These are phyloP conservation scores for Anneissia japonica DNA, from an alignment of 35 echinoderm and acorn worm species.

Conservation along the genomic window DNA sequence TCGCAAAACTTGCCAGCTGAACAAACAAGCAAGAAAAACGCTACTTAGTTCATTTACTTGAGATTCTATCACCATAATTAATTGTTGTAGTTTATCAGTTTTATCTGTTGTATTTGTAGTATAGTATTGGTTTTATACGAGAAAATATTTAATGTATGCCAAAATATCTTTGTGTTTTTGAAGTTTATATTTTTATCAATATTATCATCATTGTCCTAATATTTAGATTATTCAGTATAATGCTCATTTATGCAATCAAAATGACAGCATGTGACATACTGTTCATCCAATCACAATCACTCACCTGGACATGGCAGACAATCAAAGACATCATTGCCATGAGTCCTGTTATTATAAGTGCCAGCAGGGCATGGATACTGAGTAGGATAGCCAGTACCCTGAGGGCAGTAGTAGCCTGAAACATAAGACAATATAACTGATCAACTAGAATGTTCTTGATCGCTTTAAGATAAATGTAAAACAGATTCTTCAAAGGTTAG, in stretches of 20 bases:
- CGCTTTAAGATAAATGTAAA: too few species aligned
- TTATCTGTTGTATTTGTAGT: too few species aligned
- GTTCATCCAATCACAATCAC: too few species aligned
- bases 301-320: constrained; percentile 82
- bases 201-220: neutral
- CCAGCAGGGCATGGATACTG: constrained; percentile 89
- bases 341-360: constrained; percentile 83
- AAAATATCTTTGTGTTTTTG: too few species aligned
- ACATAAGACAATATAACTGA: neutral
- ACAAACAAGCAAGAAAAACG: too few species aligned
- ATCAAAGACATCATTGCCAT: constrained; percentile 62
- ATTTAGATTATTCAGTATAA: neutral
- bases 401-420: constrained; percentile 82
- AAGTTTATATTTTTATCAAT: too few species aligned
- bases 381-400: constrained; percentile 59
- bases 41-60: neutral
- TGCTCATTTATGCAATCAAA: constrained; percentile 13
- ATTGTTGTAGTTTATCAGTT: neutral
- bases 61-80: neutral
- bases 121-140: too few species aligned
- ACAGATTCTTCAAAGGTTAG: too few species aligned
- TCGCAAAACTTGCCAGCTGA: constrained; percentile 90
- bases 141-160: too few species aligned
- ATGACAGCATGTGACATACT: too few species aligned
- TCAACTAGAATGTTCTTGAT: too few species aligned